These are phyloP conservation scores for Onthophagus sagittarius DNA, from an alignment of 2,888 invertebrate genomes.

Conservation along the genomic window DNA sequence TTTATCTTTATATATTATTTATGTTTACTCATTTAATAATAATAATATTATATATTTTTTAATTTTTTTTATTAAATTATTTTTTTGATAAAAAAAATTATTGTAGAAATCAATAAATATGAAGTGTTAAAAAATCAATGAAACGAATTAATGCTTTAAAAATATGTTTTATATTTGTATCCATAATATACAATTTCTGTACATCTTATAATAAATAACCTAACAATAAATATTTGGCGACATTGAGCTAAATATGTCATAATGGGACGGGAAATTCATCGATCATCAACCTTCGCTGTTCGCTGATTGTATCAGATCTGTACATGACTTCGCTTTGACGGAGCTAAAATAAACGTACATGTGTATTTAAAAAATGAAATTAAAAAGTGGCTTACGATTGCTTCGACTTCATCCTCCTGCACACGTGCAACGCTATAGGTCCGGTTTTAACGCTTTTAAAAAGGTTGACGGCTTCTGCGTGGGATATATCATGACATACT, in stretches of 20 bases:
- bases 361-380: neutral
- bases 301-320: slow-evolving; percentile 59
- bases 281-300: slow-evolving; percentile 13
- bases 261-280: neutral
- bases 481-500: slow-evolving; percentile 74
- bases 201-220: slow-evolving; percentile 7
- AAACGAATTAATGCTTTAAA: neutral
- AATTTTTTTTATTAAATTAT: too few relatives aligned
- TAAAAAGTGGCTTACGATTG: slow-evolving; percentile 33
- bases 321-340: slow-evolving; percentile 70
- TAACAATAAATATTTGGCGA: slow-evolving; percentile 23
- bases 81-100: neutral
- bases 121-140: neutral
- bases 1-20: too few relatives aligned
- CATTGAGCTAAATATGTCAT: slow-evolving; percentile 18
- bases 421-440: slow-evolving; percentile 70
- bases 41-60: too few relatives aligned
- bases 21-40: too few relatives aligned
- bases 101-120: neutral
- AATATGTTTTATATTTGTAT: slow-evolving; percentile 7
- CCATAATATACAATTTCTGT: neutral
- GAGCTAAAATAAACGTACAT: slow-evolving; percentile 53
- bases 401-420: slow-evolving; percentile 50
- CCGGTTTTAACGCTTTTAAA: slow-evolving; percentile 79
- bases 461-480: slow-evolving; percentile 73